A percentile compares a stretch with the other conserved stretches of the same genome.
These are phyloP conservation scores for Spermophilus dauricus DNA, from an alignment of 2,113 vertebrate genomes.

Conservation along the genomic window DNA sequence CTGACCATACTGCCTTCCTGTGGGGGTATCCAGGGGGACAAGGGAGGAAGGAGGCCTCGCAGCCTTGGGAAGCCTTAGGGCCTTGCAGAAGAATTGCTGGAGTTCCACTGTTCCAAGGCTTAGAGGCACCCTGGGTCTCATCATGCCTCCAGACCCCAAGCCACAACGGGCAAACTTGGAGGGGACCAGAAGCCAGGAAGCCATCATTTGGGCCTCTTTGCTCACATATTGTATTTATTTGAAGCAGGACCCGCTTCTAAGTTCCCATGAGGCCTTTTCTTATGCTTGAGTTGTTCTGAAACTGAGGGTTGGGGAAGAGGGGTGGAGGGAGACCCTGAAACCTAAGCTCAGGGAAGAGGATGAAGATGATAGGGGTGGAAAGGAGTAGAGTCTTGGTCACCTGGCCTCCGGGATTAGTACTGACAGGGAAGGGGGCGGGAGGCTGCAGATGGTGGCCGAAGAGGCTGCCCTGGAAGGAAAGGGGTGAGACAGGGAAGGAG, in stretches of 20 bases:
- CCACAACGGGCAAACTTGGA: not conserved
- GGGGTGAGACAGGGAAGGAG: not conserved
- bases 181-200: not conserved
- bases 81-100: not conserved
- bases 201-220: not conserved
- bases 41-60: not conserved
- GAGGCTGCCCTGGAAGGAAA: not conserved
- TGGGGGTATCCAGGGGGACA: fast-evolving
- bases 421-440: not conserved
- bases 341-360: not conserved
- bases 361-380: not conserved
- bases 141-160: not conserved
- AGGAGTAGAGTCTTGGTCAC: not conserved
- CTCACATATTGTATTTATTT: conserved; percentile 67
- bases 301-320: not conserved
- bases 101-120: not conserved
- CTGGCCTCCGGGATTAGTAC: not conserved
- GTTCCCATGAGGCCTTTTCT: conserved; percentile 19
- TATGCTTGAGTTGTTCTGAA: conserved; percentile 29
- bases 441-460: too few relatives aligned
- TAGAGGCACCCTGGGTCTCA: not conserved
- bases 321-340: not conserved
- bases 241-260: conserved; percentile 44
- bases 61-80: not conserved
- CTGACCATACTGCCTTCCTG: not conserved